Evolutionary conservation across 2,797 vertebrate genomes (phyloP).

Genomic region (Orientallactaga sibirica): DNA sequence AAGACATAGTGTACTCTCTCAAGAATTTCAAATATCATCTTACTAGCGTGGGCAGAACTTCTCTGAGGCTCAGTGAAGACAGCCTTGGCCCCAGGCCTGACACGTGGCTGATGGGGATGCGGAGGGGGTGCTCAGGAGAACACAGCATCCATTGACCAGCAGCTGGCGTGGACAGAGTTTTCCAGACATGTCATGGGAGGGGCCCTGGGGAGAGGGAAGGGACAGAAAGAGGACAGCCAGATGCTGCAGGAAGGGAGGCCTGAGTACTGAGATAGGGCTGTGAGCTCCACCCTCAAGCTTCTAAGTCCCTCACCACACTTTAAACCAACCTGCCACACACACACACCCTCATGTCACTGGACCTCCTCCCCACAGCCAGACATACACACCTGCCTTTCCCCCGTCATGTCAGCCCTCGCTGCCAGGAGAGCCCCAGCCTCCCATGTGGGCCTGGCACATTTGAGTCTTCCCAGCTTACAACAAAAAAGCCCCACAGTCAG

Average conservation of each 20-base stretch:
- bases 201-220: neutral
- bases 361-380: too few relatives aligned
- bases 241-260: neutral
- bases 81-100: neutral
- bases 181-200: neutral
- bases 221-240: neutral
- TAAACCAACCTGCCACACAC: neutral
- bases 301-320: neutral
- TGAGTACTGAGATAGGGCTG: neutral
- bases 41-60: neutral
- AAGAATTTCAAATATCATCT: slow-evolving; percentile 34
- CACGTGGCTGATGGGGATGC: neutral
- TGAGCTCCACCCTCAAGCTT: neutral
- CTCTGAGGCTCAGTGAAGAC: neutral
- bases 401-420: neutral
- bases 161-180: neutral
- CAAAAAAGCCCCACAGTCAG: neutral
- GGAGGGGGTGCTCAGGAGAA: neutral
- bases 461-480: slow-evolving; percentile 5
- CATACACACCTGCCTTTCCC: neutral
- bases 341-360: too few relatives aligned
- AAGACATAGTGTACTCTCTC: neutral
- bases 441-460: too few relatives aligned
- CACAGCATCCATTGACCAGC: slow-evolving; percentile 66
- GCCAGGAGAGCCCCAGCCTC: neutral